Base-by-base conservation (phyloP, 2,888 invertebrate genomes). In the Abrostola tripartita region DNA sequence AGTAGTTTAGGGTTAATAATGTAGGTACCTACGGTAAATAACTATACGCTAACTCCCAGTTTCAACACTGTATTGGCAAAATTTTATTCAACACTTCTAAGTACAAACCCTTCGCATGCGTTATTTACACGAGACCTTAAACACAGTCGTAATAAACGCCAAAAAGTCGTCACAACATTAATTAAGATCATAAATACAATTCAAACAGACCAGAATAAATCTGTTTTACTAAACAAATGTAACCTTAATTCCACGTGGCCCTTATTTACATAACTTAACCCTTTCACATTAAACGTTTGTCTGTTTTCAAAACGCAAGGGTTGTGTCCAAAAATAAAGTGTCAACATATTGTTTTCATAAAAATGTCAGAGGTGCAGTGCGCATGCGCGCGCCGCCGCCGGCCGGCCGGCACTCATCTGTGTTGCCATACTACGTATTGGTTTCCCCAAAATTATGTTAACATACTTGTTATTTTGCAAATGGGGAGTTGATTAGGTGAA, bases 291-390 rank as follows among this genome's bases (percentile, higher is more conserved):
- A 61, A 42, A 56, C 37, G 41, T 61, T 60, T 41, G 54, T 66
- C 52, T 65, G 62, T 62, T 67, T 64, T 41, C 7, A 61, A 73
- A 75, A 40, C 64, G 65, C 56, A 64, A 52, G 54, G 58, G 41
- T 61, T 68, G 70, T 67, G 35, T 61, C 73, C 63, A 65, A 69
- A 79, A 79, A 81, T 79, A 83, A 81, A 75, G 62, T 78, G 68
- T 65, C 66, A 79, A 72, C 78, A 78, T 81, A 75, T 74, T 76
- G 76, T 78, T 82, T 72, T 71, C 65, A 65, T 65, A 74, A 69
- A 73, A 77, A 71, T 77, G 70, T 70, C 71, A 67, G 52, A 56
- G 35, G 0, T 0, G 14, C 6, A 68, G 10, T n/a, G 65, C 83
- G 76, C 82, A 81, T 62, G 83, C 82, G 83, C 74, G 78, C 50